Percentiles rank a stretch among this genome's conserved stretches.
Evolutionary conservation across 2,113 vertebrate species (phyloP).

Genomic region (Strix aluco): DNA sequence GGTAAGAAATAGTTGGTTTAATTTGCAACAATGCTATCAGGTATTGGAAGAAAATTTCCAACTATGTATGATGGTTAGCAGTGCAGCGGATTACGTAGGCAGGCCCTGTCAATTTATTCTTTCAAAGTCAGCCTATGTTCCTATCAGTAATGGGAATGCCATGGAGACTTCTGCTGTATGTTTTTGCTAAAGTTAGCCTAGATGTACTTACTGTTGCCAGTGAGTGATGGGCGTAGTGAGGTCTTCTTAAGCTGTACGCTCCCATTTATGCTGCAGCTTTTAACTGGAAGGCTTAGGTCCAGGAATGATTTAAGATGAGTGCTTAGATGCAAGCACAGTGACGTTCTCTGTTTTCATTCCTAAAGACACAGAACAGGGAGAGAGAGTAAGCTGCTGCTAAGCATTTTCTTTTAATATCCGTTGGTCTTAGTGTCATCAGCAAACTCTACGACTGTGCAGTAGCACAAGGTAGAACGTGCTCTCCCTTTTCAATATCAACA

Average conservation of each 20-base stretch:
- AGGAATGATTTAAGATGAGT: neutral
- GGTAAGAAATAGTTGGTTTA: neutral
- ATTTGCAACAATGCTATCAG: neutral
- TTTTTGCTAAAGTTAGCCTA: neutral
- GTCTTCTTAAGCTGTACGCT: fast-evolving
- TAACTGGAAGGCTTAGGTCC: neutral
- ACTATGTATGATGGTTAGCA: neutral
- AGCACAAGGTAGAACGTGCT: neutral
- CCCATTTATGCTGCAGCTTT: neutral
- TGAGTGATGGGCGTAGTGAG: neutral
- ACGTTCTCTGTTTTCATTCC: neutral
- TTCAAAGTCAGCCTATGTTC: fast-evolving
- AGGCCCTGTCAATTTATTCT: neutral
- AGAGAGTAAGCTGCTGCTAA: neutral
- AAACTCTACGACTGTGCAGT: neutral
- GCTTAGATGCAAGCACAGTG: neutral
- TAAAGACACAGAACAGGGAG: neutral
- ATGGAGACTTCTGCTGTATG: neutral
- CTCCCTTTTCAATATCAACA: neutral
- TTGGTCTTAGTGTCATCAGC: neutral
- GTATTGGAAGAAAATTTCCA: neutral
- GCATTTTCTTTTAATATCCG: neutral
- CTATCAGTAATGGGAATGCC: fast-evolving
- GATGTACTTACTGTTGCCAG: neutral
- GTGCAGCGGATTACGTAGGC: neutral